These are phyloP conservation scores for Odontophorus gujanensis DNA, from an alignment of 2,113 vertebrate species.

Conservation along the genomic window DNA sequence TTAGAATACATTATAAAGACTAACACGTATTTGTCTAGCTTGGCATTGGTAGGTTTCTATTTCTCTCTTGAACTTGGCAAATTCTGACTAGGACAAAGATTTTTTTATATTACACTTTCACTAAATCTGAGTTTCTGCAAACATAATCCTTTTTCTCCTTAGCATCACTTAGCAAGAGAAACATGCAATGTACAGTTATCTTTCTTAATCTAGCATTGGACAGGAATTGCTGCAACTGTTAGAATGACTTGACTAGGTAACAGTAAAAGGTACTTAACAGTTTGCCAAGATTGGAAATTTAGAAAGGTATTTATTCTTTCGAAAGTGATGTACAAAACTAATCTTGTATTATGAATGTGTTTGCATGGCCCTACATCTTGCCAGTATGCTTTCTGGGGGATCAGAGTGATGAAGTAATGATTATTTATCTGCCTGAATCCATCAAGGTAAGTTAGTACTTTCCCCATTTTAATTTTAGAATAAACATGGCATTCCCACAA, in stretches of 20 bases:
- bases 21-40: conserved; percentile 50
- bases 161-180: neutral
- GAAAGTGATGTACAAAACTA: neutral
- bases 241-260: neutral
- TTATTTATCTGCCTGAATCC: neutral
- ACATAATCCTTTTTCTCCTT: neutral
- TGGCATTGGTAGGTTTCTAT: neutral
- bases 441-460: neutral
- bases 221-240: neutral
- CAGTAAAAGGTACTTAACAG: neutral
- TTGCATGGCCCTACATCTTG: neutral
- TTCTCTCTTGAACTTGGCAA: conserved; percentile 32
- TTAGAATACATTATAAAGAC: conserved; percentile 19
- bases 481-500: too few species aligned
- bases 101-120: neutral
- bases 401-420: neutral
- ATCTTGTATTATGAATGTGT: neutral
- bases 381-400: neutral
- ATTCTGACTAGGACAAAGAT: neutral
- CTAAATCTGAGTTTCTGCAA: neutral
- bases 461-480: neutral
- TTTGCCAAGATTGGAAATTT: neutral
- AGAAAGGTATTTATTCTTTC: neutral
- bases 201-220: neutral
- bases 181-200: neutral